Percentiles rank a stretch among this genome's conserved stretches.
These are phyloP conservation scores for Oscheius sp. DNA, from an alignment of 2,888 invertebrate genomes.

Conservation along the genomic window DNA sequence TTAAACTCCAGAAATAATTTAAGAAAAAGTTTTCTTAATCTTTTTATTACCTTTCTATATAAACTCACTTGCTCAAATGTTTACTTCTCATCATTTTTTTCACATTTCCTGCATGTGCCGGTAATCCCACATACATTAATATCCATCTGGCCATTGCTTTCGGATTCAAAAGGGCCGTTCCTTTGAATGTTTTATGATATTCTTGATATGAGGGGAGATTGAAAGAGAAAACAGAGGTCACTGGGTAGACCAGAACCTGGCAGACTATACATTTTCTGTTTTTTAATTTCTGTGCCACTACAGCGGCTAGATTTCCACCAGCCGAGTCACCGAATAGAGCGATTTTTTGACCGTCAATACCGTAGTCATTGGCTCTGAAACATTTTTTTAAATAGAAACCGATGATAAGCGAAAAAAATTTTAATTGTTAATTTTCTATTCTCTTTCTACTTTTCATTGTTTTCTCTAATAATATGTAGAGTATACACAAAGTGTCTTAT, in stretches of 20 bases:
- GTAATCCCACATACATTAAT: conserved; percentile 64
- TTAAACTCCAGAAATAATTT: too few species aligned
- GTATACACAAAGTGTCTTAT: too few species aligned
- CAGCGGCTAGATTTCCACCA: conserved; percentile 67
- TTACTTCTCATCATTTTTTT: conserved; percentile 56
- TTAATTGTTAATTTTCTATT: too few species aligned
- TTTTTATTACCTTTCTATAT: too few species aligned
- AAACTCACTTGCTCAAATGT: conserved; percentile 51
- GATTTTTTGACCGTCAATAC: conserved; percentile 60
- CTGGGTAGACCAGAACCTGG: conserved; percentile 71
- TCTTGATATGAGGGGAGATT: conserved; percentile 62
- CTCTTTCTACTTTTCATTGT: too few species aligned
- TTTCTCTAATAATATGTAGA: too few species aligned
- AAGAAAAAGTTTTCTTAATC: too few species aligned
- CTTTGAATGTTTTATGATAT: conserved; percentile 56
- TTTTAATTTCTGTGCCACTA: conserved; percentile 39
- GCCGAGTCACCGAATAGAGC: conserved; percentile 68
- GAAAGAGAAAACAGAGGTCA: conserved; percentile 71
- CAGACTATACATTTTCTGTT: conserved; percentile 25
- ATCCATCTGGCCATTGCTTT: conserved; percentile 59
- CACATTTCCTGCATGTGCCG: conserved; percentile 55
- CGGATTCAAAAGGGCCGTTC: conserved; percentile 51
- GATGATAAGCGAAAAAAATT: too few species aligned
- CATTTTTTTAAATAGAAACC: background rate
- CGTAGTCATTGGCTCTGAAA: conserved; percentile 46